Conservation (phyloP, 2,113 vertebrate genomes). For the Cisticola juncidis region DNA sequence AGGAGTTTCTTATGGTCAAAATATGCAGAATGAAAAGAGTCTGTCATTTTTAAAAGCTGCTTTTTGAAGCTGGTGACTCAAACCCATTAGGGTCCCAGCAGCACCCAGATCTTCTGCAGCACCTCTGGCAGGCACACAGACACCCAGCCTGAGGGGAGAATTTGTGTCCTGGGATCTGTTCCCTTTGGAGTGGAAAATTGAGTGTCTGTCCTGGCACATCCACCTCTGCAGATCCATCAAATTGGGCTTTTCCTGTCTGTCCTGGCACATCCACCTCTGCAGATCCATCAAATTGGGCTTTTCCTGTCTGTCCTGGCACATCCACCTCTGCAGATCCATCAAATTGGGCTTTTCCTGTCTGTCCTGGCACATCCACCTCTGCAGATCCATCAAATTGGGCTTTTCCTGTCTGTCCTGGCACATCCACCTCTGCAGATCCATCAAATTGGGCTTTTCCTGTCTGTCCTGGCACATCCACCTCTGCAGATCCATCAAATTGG, state of each 20-base stretch:
- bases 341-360: no score
- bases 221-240: background rate
- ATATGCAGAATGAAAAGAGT: background rate
- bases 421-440: no score
- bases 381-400: no score
- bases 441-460: no score
- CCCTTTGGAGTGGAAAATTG: background rate
- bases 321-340: no score
- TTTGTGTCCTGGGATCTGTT: background rate
- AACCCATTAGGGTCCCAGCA: background rate
- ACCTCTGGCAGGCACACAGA: background rate
- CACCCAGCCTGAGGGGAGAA: accelerated
- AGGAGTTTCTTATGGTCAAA: background rate
- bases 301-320: no score
- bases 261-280: no score
- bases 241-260: background rate
- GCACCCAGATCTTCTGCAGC: background rate
- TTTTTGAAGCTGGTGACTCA: background rate
- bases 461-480: no score
- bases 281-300: no score
- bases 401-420: no score
- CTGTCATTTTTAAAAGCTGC: background rate
- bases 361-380: no score
- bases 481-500: no score
- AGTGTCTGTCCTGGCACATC: background rate